Conservation (phyloP, 2,113 vertebrate genomes). For the Spilogale gracilis region DNA sequence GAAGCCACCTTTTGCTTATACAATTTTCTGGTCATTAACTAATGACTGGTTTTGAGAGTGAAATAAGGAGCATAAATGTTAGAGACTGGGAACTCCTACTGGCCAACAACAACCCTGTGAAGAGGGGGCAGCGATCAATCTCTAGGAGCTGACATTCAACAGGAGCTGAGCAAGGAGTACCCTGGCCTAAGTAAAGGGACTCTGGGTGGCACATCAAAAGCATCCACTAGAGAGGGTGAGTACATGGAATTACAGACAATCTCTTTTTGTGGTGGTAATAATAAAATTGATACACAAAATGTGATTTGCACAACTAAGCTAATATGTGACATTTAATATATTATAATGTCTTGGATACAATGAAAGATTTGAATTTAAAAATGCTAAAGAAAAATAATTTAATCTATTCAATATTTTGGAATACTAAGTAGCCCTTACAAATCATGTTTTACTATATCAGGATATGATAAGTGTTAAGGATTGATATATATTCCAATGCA, state of each 20-base stretch:
- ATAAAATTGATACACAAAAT: neutral
- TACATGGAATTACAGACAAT: neutral
- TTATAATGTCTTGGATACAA: neutral
- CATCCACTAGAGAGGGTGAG: neutral
- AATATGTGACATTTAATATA: neutral
- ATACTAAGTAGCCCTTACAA: neutral
- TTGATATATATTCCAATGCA: neutral
- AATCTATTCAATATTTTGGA: neutral
- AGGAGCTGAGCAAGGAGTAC: neutral
- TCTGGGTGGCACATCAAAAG: neutral
- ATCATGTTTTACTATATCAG: neutral
- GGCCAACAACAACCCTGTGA: too few relatives aligned
- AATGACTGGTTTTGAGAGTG: neutral
- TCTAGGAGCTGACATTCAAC: neutral
- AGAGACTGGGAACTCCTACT: neutral
- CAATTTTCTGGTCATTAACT: neutral
- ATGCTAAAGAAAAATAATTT: neutral
- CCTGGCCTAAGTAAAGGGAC: neutral
- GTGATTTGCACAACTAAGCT: neutral
- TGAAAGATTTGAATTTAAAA: neutral
- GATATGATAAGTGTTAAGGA: neutral
- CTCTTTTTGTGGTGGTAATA: neutral
- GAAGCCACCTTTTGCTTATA: neutral
- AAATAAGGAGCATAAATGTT: neutral
- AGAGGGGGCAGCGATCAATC: neutral